Conservation (phyloP, 2,888 invertebrate genomes). For the Pristionchus maxplancki region DNA sequence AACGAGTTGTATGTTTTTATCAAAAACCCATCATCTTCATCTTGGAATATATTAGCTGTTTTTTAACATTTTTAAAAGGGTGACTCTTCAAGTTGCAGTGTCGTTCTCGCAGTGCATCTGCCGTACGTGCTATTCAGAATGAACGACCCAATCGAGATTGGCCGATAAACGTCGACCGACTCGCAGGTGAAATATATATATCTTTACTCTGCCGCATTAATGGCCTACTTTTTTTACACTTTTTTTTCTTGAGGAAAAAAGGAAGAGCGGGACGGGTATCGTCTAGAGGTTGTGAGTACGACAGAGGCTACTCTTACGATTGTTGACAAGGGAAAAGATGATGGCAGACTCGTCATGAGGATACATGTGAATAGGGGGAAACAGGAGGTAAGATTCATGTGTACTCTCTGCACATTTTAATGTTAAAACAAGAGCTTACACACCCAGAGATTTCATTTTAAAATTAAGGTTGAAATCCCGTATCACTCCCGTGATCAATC, state of each 20-base stretch:
- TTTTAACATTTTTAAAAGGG: not conserved
- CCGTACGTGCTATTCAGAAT: not conserved
- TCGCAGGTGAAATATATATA: not conserved
- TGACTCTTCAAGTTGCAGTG: too few relatives aligned
- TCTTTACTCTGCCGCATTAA: not conserved
- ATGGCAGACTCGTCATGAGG: not conserved
- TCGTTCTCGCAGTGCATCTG: constrained; percentile 6
- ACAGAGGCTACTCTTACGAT: not conserved
- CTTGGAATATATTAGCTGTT: not conserved
- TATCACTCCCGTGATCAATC: not conserved
- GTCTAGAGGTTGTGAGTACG: not conserved
- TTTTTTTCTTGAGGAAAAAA: not conserved
- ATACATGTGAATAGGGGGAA: not conserved
- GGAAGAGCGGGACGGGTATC: constrained; percentile 8
- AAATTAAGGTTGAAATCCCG: constrained; percentile 15
- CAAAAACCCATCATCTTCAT: not conserved
- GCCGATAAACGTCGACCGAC: constrained; percentile 36
- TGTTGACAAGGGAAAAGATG: not conserved
- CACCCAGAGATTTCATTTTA: not conserved
- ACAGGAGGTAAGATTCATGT: not conserved
- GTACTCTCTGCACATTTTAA: not conserved
- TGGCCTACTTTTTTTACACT: too few relatives aligned
- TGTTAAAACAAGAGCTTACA: too few relatives aligned
- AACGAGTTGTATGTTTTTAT: not conserved
- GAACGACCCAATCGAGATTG: not conserved